These are phyloP conservation scores for Acrossocheilus fasciatus DNA, from an alignment of 2,797 vertebrate genomes.

Conservation along the genomic window DNA sequence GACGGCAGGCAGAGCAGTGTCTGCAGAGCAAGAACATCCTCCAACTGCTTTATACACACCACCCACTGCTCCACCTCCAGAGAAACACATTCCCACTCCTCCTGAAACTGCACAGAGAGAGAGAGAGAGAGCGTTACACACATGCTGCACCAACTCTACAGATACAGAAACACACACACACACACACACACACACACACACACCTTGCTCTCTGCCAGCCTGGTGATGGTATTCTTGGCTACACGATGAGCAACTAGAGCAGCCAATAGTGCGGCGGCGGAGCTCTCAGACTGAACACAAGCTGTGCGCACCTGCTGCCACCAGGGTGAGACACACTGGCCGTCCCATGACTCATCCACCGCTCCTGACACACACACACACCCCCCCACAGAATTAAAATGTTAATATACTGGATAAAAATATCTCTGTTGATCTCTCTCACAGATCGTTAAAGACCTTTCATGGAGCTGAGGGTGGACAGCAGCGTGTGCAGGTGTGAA, in stretches of 20 bases:
- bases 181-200: neutral
- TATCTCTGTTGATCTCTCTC: neutral
- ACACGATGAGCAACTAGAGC: constrained; percentile 87
- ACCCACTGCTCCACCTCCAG: constrained; percentile 95
- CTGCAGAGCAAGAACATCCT: constrained; percentile 93
- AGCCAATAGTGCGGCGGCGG: constrained; percentile 87
- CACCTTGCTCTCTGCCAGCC: constrained; percentile 84
- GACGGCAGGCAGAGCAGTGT: constrained; percentile 84
- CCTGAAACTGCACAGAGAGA: constrained; percentile 71
- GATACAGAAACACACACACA: neutral
- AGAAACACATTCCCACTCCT: constrained; percentile 93
- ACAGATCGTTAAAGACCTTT: constrained; percentile 79
- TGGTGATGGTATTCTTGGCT: constrained; percentile 82
- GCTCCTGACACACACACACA: constrained; percentile 77
- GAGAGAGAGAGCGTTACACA: neutral
- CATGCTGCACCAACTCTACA: neutral
- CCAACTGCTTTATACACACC: constrained; percentile 91
- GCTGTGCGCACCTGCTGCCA: constrained; percentile 93
- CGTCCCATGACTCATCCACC: constrained; percentile 91
- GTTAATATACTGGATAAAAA: neutral
- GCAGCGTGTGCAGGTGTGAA: constrained; percentile 83
- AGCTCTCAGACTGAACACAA: constrained; percentile 88
- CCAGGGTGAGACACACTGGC: constrained; percentile 94
- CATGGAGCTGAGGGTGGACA: constrained; percentile 90
- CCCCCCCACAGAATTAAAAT: neutral